Base-by-base conservation (phyloP, 23 tunicate genomes). In the Oikopleura dioica region DNA sequence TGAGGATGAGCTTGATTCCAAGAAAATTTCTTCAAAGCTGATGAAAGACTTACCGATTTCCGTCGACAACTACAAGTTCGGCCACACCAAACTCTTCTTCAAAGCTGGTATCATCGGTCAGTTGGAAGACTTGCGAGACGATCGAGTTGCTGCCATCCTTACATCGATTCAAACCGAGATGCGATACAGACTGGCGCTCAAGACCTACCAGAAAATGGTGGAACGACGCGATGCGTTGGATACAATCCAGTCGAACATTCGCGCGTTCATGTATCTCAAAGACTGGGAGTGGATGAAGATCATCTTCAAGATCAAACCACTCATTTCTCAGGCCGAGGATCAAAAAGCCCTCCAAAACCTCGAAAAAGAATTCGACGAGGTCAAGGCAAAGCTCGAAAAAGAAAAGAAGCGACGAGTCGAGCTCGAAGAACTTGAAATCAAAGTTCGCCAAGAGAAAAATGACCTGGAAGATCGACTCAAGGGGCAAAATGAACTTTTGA, bases 241-340 rank as follows among this genome's bases (percentile, higher is more conserved):
- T 38, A 12, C 81, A 26, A 86, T 92, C 59, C 99, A 92, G 83
- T 78, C 95, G 35, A 92, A 92, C 82, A 69, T 84, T 5, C 85
- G 99, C 33, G 81, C 88, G 12, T 92, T 86, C 55, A 76, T 92
- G 24, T 69, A 95, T 55, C 95, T 92, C 37, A 75, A 87, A 35
- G 82, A 82, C 79, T 92, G 99, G 99, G 89, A 76, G 36, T 92
- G 99, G 99, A 92, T 92, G 99, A 76, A 85, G 37, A 77, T 92
- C 37, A 92, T 92, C 95, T 92, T 86, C 78, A 92, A 92, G 79
- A 92, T 92, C 77, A 92, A 92, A 50, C 99, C 99, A 1, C 77
- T 92, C n/a, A 80, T 92, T 69, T 83, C 86, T 50, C 38, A 87
- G 0, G 99, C 99, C 1, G 99, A 94, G 50, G 82, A 68, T n/a